phyloP scores from a whole-genome alignment of 2,888 invertebrate genomes.

The Limnephilus marmoratus region DNA sequence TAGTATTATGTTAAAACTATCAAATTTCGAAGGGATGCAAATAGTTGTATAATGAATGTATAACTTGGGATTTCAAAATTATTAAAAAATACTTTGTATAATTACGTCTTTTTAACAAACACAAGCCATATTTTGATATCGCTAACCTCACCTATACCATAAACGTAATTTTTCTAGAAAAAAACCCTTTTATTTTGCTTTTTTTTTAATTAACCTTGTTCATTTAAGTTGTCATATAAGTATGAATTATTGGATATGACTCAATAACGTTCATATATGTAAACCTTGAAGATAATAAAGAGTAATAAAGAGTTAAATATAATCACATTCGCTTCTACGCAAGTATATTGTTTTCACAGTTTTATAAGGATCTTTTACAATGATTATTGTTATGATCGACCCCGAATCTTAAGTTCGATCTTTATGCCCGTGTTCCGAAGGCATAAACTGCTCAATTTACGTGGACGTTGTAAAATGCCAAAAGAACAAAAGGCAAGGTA shows the following conservation, averaged over 20 bases:
- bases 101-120: too few relatives aligned
- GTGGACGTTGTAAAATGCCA: constrained; percentile 10
- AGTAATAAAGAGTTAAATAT: not conserved
- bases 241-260: not conserved
- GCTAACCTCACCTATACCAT: not conserved
- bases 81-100: too few relatives aligned
- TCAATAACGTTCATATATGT: not conserved
- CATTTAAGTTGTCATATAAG: not conserved
- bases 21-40: too few relatives aligned
- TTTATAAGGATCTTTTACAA: constrained; percentile 13
- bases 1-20: too few relatives aligned
- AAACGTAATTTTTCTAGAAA: not conserved
- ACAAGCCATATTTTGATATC: not conserved
- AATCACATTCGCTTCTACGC: not conserved
- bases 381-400: constrained; percentile 30
- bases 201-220: not conserved
- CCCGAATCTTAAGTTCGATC: constrained; percentile 31
- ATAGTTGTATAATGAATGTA: too few relatives aligned
- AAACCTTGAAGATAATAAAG: not conserved
- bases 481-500: constrained; percentile 16
- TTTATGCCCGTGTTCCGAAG: constrained; percentile 36
- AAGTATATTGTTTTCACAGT: not conserved
- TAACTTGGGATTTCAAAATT: too few relatives aligned
- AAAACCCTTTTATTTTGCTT: not conserved
- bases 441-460: constrained; percentile 46